These are phyloP conservation scores for Deilephila porcellus DNA, from an alignment of 2,888 invertebrate genomes.

Conservation along the genomic window DNA sequence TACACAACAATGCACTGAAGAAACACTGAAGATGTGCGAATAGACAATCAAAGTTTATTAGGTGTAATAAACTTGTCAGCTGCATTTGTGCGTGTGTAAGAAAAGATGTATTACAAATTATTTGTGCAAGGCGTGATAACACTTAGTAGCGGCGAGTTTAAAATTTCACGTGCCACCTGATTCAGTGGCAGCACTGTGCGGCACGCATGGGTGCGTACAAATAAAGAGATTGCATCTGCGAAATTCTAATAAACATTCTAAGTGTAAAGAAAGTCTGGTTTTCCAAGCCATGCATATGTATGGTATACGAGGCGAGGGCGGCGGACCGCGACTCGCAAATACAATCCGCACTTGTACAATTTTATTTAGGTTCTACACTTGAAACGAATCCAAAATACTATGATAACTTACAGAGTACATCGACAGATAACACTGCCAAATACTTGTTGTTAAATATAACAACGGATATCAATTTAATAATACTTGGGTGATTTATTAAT, in stretches of 20 bases:
- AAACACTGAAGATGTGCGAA: not conserved
- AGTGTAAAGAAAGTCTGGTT: constrained; percentile 78
- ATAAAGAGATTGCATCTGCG: constrained; percentile 71
- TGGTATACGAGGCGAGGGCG: constrained; percentile 57
- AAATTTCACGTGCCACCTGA: constrained; percentile 38
- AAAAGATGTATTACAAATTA: constrained; percentile 14
- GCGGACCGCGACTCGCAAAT: constrained; percentile 54
- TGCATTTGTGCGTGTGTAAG: constrained; percentile 9
- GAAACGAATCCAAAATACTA: constrained; percentile 36
- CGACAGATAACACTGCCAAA: constrained; percentile 11
- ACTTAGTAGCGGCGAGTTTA: constrained; percentile 5
- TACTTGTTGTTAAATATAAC: constrained; percentile 22
- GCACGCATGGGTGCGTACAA: constrained; percentile 63
- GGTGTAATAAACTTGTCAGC: constrained; percentile 8
- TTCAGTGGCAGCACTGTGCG: constrained; percentile 29
- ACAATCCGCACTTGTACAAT: constrained; percentile 37
- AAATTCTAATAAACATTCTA: constrained; percentile 69
- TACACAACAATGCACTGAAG: not conserved
- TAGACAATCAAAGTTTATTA: not conserved
- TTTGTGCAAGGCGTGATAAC: constrained; percentile 12
- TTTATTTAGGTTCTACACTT: constrained; percentile 40
- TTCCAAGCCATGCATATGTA: constrained; percentile 74
- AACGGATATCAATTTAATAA: constrained; percentile 4
- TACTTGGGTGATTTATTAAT: constrained; percentile 25
- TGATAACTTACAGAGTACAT: constrained; percentile 8